Base-by-base conservation (phyloP, 2,797 vertebrate species). In the Synaphobranchus kaupii region DNA sequence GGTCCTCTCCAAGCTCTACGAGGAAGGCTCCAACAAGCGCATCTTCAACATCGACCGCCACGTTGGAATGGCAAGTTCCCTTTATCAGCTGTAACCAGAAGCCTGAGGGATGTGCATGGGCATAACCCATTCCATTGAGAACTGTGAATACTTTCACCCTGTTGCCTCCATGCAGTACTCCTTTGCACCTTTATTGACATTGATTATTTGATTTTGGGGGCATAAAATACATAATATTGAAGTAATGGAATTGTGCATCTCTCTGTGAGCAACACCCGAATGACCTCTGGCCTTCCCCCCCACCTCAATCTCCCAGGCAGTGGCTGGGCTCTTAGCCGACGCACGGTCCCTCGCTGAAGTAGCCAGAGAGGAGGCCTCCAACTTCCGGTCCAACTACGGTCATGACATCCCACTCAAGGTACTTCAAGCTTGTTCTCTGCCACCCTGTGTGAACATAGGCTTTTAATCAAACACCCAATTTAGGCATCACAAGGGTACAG, bases 361-460 rank as follows among this genome's bases (percentile, higher is more conserved):
- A 0, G 97, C 98, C 84, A 95, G 98, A 91, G 98, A 99, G 91
- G 98, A 99, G 92, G 98, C 98, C 0, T 98, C 98, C 31, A 99
- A 97, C 94, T 99, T 99, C 20, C 96, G 98, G 86, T 97, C 98
- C 1, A 99, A 97, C 94, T 99, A 99, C 20, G 98, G 98, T 87
- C 97, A 99, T n/a, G 96, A 99, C 93, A 99, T 99, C 93, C 98
- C 98, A 22, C 93, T 99, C 28, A 99, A 99, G 97, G 98, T 98
- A 92, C 92, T 83, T 13, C 9, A 56, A 52, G 9, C 58, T 34
- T 84, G 31, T 34, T 63, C 9, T 34, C 34, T 63, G 56, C n/a
- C 83, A 52, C 25, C 63, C 63, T 68, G 15, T n/a, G 5, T n/a
- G n/a, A 68, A 25, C 25, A 4, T 68, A n/a, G 20, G 58, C 58